A percentile compares a stretch with the other conserved stretches of the same genome.
Conservation (phyloP, 2,888 invertebrate species). For the Morpho helenor region DNA sequence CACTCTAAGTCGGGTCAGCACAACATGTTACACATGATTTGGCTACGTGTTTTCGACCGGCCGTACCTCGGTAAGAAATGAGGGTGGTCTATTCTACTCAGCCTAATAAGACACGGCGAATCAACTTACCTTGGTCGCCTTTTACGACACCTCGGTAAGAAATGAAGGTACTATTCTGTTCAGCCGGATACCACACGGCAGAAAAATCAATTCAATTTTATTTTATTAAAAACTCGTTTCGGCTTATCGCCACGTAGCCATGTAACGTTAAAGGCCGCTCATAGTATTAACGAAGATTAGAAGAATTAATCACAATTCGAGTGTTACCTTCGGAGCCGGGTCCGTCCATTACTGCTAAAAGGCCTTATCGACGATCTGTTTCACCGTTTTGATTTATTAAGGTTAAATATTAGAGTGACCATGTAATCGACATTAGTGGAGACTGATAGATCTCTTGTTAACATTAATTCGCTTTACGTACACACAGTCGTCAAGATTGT, state of each 20-base stretch:
- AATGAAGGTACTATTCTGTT: too few species aligned
- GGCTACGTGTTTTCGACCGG: too few species aligned
- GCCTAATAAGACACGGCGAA: too few species aligned
- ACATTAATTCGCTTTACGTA: too few species aligned
- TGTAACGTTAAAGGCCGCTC: conserved; percentile 20
- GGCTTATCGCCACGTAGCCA: conserved; percentile 11
- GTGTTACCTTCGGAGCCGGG: conserved; percentile 13
- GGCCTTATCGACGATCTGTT: conserved; percentile 52
- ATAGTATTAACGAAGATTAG: conserved; percentile 24
- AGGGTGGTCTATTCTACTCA: too few species aligned
- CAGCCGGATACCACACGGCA: too few species aligned
- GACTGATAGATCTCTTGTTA: not conserved
- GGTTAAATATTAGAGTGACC: conserved; percentile 35
- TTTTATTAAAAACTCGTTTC: conserved; percentile 1
- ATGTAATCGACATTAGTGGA: not conserved
- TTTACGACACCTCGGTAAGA: too few species aligned
- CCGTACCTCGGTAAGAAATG: too few species aligned
- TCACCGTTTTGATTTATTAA: conserved; percentile 55
- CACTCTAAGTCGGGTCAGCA: too few species aligned
- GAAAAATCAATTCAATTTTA: conserved; percentile 1
- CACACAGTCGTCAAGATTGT: too few species aligned
- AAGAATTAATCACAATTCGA: conserved; percentile 25
- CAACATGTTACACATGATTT: too few species aligned
- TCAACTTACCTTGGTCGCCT: too few species aligned
- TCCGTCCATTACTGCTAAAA: conserved; percentile 55